phyloP scores from a whole-genome alignment of 2,888 invertebrate genomes.

The Cosmia pyralina region DNA sequence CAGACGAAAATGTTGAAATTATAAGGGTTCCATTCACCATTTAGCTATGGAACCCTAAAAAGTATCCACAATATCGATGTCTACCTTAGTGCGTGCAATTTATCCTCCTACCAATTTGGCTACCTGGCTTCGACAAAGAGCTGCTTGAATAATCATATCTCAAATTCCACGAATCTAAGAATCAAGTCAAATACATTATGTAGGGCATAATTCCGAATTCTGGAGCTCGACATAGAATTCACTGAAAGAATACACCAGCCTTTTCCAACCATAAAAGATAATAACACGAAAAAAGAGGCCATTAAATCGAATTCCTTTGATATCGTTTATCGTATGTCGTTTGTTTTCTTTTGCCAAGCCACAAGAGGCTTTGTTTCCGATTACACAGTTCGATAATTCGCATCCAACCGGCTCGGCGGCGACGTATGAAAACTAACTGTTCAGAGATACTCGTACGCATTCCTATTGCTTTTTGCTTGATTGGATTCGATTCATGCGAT shows the following conservation, averaged over 20 bases:
- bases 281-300: conserved; percentile 25
- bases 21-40: too few relatives aligned
- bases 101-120: background rate
- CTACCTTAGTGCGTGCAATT: background rate
- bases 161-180: background rate
- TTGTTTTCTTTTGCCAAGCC: conserved; percentile 52
- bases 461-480: conserved; percentile 30
- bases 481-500: conserved; percentile 23
- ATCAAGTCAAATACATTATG: background rate
- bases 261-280: conserved; percentile 24
- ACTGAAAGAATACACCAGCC: background rate
- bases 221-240: background rate
- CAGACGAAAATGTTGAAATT: too few relatives aligned
- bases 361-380: conserved; percentile 54
- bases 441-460: conserved; percentile 19
- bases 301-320: conserved; percentile 34
- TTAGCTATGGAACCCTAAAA: too few relatives aligned
- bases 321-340: conserved; percentile 40
- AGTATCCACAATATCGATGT: background rate
- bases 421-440: conserved; percentile 38
- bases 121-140: background rate
- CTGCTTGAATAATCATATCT: background rate
- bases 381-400: conserved; percentile 59
- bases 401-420: conserved; percentile 3
- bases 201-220: background rate